phyloP scores from a whole-genome alignment of 2,888 invertebrate species.

The Xanthorhoe spadicearia region DNA sequence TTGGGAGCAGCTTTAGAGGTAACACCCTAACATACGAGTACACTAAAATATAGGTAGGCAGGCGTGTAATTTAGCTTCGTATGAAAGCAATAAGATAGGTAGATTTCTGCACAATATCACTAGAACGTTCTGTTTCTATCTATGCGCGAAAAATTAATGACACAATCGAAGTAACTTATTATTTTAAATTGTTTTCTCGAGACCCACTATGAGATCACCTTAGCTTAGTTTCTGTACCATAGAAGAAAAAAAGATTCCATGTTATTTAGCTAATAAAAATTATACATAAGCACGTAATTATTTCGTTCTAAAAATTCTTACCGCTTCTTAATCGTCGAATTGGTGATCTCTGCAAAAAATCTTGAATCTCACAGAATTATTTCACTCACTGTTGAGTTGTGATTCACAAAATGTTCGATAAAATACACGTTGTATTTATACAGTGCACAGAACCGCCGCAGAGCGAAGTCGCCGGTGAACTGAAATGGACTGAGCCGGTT shows the following conservation, averaged over 20 bases:
- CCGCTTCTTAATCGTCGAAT: slow-evolving; percentile 70
- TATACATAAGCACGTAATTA: neutral
- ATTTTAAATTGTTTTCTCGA: no score
- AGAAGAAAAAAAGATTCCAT: neutral
- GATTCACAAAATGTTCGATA: slow-evolving; percentile 35
- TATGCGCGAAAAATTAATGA: no score
- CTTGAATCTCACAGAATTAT: slow-evolving; percentile 59
- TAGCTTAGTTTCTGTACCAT: neutral
- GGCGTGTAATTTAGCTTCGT: no score
- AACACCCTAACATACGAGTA: no score
- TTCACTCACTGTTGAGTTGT: slow-evolving; percentile 48
- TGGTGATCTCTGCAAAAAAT: slow-evolving; percentile 56
- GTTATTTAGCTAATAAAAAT: neutral
- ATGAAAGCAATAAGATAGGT: no score
- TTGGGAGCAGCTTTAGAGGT: neutral
- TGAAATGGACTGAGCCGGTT: slow-evolving; percentile 48
- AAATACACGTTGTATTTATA: slow-evolving; percentile 34
- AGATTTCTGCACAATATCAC: no score
- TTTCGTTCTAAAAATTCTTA: slow-evolving; percentile 54
- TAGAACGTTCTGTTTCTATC: no score
- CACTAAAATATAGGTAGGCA: no score
- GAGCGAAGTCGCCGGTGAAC: slow-evolving; percentile 74
- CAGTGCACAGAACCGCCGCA: slow-evolving; percentile 68
- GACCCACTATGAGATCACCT: neutral
- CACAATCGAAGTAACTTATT: no score